Evolutionary conservation across 2,888 invertebrate species (phyloP).

Genomic region (Pharmacophagus antenor): DNA sequence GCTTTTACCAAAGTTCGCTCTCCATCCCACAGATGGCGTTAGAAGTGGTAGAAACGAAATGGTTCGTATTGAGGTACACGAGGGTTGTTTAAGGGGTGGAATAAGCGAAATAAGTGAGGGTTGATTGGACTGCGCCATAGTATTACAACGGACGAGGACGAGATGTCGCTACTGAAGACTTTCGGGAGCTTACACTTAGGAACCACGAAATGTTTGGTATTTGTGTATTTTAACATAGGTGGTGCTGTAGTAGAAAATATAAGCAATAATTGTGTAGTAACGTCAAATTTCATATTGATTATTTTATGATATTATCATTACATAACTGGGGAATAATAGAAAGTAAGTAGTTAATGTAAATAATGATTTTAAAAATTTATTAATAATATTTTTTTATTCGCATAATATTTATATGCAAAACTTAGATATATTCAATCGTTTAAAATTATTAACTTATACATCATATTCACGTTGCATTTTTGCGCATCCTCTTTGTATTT

Average conservation of each 20-base stretch:
- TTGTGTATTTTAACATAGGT: neutral
- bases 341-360: too few relatives aligned
- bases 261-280: neutral
- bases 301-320: too few relatives aligned
- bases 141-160: conserved; percentile 35
- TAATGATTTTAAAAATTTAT: too few relatives aligned
- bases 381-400: too few relatives aligned
- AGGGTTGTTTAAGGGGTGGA: conserved; percentile 51
- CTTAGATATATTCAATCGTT: too few relatives aligned
- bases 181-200: neutral
- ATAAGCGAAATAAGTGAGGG: conserved; percentile 44
- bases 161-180: conserved; percentile 49
- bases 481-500: too few relatives aligned
- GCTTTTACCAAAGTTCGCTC: conserved; percentile 61
- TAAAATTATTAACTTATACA: too few relatives aligned
- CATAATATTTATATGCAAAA: too few relatives aligned
- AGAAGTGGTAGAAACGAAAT: conserved; percentile 39
- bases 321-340: too few relatives aligned
- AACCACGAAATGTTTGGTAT: neutral
- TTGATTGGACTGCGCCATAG: conserved; percentile 33
- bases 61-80: conserved; percentile 34
- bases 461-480: too few relatives aligned
- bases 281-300: too few relatives aligned
- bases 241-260: neutral
- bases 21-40: conserved; percentile 71